Percentiles rank a stretch among this genome's conserved stretches.
Conservation (phyloP, 2,113 vertebrate genomes). For the Chelonoidis abingdonii region DNA sequence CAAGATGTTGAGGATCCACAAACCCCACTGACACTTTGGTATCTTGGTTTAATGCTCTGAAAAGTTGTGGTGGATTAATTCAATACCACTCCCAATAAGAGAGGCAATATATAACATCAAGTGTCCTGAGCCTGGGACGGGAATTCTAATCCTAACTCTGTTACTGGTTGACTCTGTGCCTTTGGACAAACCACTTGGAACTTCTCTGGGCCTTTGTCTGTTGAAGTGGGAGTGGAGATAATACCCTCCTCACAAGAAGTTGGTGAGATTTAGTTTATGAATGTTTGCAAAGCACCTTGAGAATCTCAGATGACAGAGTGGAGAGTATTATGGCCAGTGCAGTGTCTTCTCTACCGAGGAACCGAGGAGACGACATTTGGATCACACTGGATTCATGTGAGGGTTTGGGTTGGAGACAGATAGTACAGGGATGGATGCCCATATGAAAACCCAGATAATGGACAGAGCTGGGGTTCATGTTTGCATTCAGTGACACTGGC, state of each 20-base stretch:
- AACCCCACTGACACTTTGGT: background rate
- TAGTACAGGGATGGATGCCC: background rate
- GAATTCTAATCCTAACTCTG: background rate
- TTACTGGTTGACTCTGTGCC: background rate
- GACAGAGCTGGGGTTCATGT: background rate
- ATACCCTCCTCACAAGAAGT: background rate
- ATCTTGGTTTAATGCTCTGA: background rate
- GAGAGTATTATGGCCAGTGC: background rate
- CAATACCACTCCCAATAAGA: background rate
- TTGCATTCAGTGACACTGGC: background rate
- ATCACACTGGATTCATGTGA: background rate
- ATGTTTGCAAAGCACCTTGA: background rate
- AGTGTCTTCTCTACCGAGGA: background rate
- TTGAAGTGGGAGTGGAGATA: background rate
- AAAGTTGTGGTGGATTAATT: background rate
- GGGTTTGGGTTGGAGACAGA: background rate
- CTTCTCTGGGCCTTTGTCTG: background rate
- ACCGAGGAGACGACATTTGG: background rate
- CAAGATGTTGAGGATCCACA: background rate
- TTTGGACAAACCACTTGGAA: background rate
- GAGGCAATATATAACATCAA: background rate
- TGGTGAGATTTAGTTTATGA: background rate
- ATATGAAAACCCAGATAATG: no score
- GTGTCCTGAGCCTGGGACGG: background rate
- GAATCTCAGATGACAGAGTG: background rate